phyloP scores from a whole-genome alignment of 2,797 vertebrate genomes.

The Galaxias olidus region DNA sequence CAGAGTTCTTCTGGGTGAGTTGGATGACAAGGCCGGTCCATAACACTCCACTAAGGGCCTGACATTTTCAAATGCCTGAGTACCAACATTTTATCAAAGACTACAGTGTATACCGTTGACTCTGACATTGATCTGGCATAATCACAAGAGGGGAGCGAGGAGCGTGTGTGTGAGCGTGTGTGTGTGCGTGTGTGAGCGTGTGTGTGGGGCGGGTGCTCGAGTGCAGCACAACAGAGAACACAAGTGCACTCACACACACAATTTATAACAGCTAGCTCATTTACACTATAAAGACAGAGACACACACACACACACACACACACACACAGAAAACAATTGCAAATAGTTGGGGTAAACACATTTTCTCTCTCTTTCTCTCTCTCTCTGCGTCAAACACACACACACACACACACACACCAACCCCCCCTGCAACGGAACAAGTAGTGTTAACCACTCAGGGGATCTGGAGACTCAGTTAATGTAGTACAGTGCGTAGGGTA shows the following conservation, averaged over 20 bases:
- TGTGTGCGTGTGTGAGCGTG: too few relatives aligned
- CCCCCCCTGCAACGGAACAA: slow-evolving; percentile 42
- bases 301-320: slow-evolving; percentile 5
- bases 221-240: too few relatives aligned
- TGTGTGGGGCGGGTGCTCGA: too few relatives aligned
- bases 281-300: too few relatives aligned
- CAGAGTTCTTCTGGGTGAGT: too few relatives aligned
- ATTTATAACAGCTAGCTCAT: too few relatives aligned
- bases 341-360: too few relatives aligned
- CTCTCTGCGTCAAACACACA: too few relatives aligned
- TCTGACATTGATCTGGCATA: slow-evolving; percentile 77
- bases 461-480: slow-evolving; percentile 75
- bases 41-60: slow-evolving; percentile 56
- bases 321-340: slow-evolving; percentile 48
- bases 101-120: slow-evolving; percentile 65
- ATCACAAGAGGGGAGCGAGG: slow-evolving; percentile 62
- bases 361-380: too few relatives aligned
- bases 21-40: slow-evolving; percentile 13
- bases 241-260: background rate
- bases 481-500: slow-evolving; percentile 69
- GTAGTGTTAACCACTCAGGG: slow-evolving; percentile 71
- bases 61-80: slow-evolving; percentile 30
- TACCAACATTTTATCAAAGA: slow-evolving; percentile 70
- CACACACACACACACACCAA: slow-evolving; percentile 13
- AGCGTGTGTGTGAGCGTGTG: slow-evolving; percentile 32